Base-by-base conservation (phyloP, 2,888 invertebrate species). In the Ramazzottius varieornatus region DNA sequence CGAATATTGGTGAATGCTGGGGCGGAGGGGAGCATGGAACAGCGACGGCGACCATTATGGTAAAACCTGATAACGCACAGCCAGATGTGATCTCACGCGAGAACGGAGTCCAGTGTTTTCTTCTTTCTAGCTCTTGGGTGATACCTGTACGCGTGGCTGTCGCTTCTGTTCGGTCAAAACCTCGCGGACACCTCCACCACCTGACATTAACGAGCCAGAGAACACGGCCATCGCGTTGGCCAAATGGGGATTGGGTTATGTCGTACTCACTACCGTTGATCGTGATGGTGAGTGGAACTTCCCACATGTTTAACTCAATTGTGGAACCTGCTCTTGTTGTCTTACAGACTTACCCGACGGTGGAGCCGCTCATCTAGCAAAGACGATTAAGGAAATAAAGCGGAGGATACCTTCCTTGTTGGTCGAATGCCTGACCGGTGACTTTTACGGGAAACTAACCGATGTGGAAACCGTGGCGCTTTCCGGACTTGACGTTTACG, bases 41-140 rank as follows among this genome's bases (percentile, higher is more conserved):
- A 29, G 88, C 96, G n/a, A 99, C 98, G 32, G 98, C 98, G 1
- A 99, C 98, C 64, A 96, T 98, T 65, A 99, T 98, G 98, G 90
- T 90, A 77, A 72, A 70, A 72, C 13, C 33, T 64, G 33, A 4
- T n/a, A n/a, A n/a, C 32, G 8, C 13, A 63, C 32, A n/a, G 40
- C 40, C 40, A 40, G 40, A 40, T 20, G 8, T 40, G 20, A 40
- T n/a, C n/a, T n/a, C n/a, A n/a, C n/a, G n/a, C n/a, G n/a, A n/a
- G n/a, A n/a, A n/a, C n/a, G n/a, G 40, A 40, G 20, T 40, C 20
- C 20, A n/a, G 54, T 54, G 4, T 54, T 54, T 65, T 69, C 32
- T 63, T 32, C 34, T 29, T 68, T 70, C 2, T 74, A 90, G 90
- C 79, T 96, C 63, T 84, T 98, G 82, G 98, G 98, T n/a, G 96